Percentiles rank a stretch among this genome's conserved stretches.
phyloP scores from a whole-genome alignment of 2,797 vertebrate genomes.

The Catharus ustulatus region DNA sequence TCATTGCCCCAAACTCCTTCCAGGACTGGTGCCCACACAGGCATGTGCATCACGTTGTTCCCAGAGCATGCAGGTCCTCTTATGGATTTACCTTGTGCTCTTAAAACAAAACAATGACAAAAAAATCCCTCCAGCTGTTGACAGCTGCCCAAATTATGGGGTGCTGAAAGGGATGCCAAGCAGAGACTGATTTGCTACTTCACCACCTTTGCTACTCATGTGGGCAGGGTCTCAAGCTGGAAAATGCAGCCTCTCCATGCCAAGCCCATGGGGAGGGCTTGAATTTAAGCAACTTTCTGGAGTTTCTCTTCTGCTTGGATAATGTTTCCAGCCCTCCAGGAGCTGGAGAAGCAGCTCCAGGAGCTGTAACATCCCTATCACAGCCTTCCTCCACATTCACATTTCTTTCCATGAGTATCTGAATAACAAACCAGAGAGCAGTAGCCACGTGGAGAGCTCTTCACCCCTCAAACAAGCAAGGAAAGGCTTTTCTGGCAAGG shows the following conservation, averaged over 20 bases:
- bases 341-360: rapidly evolving
- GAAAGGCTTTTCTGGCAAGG: background rate
- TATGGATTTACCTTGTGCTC: background rate
- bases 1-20: background rate
- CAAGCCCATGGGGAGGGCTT: background rate
- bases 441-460: background rate
- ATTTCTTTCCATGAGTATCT: background rate
- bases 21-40: background rate
- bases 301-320: background rate
- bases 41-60: rapidly evolving
- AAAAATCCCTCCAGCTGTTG: background rate
- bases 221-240: background rate
- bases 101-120: background rate
- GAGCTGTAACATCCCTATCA: background rate
- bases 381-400: background rate
- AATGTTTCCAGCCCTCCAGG: background rate
- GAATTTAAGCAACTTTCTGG: background rate
- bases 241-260: background rate
- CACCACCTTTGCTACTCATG: rapidly evolving
- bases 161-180: background rate
- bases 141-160: background rate
- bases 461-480: background rate
- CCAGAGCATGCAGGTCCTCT: background rate
- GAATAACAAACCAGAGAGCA: rapidly evolving
- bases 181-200: background rate